Percentiles rank a stretch among this genome's conserved stretches.
Evolutionary conservation across 2,113 vertebrate species (phyloP).

Genomic region (Campylomormyrus numenius): DNA sequence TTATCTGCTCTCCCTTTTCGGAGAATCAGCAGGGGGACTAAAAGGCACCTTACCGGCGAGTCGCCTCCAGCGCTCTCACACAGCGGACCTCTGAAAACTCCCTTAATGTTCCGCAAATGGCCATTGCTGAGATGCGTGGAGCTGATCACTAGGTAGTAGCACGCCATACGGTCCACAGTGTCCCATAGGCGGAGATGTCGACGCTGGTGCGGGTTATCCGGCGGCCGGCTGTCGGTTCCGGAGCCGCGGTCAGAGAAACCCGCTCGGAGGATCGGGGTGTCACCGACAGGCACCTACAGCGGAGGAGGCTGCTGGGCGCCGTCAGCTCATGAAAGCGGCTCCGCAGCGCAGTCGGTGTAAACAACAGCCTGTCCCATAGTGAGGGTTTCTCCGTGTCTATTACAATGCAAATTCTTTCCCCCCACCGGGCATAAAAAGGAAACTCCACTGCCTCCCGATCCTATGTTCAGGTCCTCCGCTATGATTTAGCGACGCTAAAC

Average conservation of each 20-base stretch:
- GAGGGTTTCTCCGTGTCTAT: not conserved
- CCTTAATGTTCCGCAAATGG: slow-evolving; percentile 93
- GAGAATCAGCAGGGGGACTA: not conserved
- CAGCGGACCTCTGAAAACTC: slow-evolving; percentile 93
- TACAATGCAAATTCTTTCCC: not conserved
- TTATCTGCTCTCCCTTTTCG: not conserved
- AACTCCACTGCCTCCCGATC: not conserved
- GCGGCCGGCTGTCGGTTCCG: not conserved
- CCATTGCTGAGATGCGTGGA: slow-evolving; percentile 97
- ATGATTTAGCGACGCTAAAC: not conserved
- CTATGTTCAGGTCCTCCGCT: not conserved
- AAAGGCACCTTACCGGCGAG: slow-evolving; percentile 72
- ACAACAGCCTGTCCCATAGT: not conserved
- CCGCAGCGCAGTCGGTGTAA: not conserved
- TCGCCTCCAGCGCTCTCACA: slow-evolving; percentile 71
- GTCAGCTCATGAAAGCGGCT: not conserved
- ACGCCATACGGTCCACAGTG: slow-evolving; percentile 74
- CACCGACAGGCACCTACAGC: not conserved
- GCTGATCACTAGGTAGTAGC: slow-evolving; percentile 97
- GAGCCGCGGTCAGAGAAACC: not conserved
- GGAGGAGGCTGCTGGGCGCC: not conserved
- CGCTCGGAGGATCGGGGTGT: not conserved
- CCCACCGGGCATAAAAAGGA: not conserved
- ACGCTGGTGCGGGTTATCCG: slow-evolving; percentile 39
- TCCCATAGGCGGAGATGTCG: slow-evolving; percentile 45